These are phyloP conservation scores for Eudasyphora cyanicolor DNA, from an alignment of 2,888 invertebrate species.

Conservation along the genomic window DNA sequence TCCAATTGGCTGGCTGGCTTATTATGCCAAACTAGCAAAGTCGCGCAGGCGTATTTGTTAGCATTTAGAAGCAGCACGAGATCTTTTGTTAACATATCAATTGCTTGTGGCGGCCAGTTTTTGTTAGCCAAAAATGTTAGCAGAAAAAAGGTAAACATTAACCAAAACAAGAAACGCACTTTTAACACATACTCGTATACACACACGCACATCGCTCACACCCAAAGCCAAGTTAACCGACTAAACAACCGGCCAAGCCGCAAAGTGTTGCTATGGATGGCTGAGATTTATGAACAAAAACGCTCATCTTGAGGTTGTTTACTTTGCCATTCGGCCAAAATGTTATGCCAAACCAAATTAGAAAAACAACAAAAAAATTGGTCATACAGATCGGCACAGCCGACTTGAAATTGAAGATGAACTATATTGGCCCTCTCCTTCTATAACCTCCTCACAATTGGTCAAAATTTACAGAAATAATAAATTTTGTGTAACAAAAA, in stretches of 20 bases:
- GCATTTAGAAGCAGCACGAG: constrained; percentile 32
- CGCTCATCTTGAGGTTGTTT: constrained; percentile 13
- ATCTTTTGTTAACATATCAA: neutral
- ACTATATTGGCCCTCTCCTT: too few species aligned
- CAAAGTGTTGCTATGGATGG: constrained; percentile 16
- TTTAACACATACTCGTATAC: constrained; percentile 18
- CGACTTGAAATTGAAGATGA: too few species aligned
- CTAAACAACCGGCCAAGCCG: neutral
- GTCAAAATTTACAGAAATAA: too few species aligned
- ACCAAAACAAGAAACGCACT: constrained; percentile 51
- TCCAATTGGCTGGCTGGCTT: neutral
- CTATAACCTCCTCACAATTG: too few species aligned
- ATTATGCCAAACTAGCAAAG: neutral
- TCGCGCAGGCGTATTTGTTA: constrained; percentile 3
- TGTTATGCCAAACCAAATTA: neutral
- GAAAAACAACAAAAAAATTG: neutral
- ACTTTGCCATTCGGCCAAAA: neutral
- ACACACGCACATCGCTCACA: neutral
- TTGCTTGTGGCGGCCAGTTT: constrained; percentile 5
- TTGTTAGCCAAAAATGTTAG: constrained; percentile 32
- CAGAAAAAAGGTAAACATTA: constrained; percentile 46
- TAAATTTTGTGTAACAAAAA: too few species aligned
- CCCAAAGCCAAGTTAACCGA: neutral
- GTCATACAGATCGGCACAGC: too few species aligned
- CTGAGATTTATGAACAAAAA: neutral